Base-by-base conservation (phyloP, 2,888 invertebrate genomes). In the Hyposoter dolosus region DNA sequence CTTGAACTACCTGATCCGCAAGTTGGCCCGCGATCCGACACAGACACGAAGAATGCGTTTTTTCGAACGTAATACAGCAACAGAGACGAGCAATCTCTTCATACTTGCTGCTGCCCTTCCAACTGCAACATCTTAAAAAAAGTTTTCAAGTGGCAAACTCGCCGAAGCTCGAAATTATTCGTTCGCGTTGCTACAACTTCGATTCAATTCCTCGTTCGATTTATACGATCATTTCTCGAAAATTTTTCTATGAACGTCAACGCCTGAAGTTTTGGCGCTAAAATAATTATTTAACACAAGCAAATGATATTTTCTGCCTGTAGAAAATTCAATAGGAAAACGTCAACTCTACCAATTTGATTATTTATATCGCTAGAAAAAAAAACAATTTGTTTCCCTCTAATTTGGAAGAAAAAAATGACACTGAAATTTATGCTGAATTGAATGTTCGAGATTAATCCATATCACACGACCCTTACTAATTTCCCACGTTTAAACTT, bases 381-480 rank as follows among this genome's bases (percentile, higher is more conserved):
- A 53, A 53, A 56, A 19, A 23, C 10, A 9, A 19, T 45, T 19
- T 66, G 6, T 5, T 40, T n/a, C 53, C 1, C 12, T 15, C 19
- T 23, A 12, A 15, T 40, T 3, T 6, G 9, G n/a, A 23, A 7
- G 43, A 17, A 47, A 19, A 3, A 35, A 71, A 53, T 28, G 4
- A 28, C 28, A 69, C 1, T 69, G 7, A 45, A 23, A 28, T 47
- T 0, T 28, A 17, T 12, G 35, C 32, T n/a, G 68, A 53, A 32
- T 35, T 10, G 28, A 12, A 17, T 6, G 9, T 65, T 17, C 7
- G 1, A 32, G 63, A 35, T 19, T 50, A 1, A 17, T 69, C n/a
- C 0, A 63, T 23, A 9, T 71, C 66, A 53, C 50, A 50, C 79
- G 60, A 82, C 72, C 71, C 85, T 80, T 50, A 19, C 35, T 45